Evolutionary conservation across 1,140 invertebrate genomes (phyloP), one percentile per base, ranked within the genome.

Genomic region (Lasioglossum baleicum): DNA sequence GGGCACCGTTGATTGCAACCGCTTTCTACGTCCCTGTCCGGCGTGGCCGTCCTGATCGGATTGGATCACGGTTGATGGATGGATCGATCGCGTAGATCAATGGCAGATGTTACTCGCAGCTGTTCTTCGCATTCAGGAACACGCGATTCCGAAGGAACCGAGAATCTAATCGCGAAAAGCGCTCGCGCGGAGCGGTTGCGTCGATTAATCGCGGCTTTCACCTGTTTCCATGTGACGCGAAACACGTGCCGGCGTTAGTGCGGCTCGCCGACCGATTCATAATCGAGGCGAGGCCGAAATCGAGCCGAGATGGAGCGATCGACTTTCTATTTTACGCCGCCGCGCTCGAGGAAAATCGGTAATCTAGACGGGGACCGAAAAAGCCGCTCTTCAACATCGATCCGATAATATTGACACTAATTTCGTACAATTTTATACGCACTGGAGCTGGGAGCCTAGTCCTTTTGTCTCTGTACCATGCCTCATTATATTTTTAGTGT

Each of bases 171-270:
- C 66, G 40, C 42, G 66, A 11, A 31, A 68, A 64, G 1, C 69
- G 68, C 35, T 31, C 48, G 20, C 0, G 48, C 51, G 42, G 10
- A 44, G n/a, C 44, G 68, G 35, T 73, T 65, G n/a, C 69, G 44
- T 72, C 69, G 76, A 79, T 79, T 79, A 79, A 79, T 79, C 70
- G 70, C 40, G 76, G 76, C 76, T 79, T 79, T 79, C 76, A 79
- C 76, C 76, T 79, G 76, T 73, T 79, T 79, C 70, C 76, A 72
- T 79, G 69, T 66, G 76, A 79, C 76, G 76, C 76, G 76, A 79
- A 79, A 79, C 76, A 79, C 76, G 76, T 73, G 76, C 76, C 76
- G 31, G 66, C 42, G 44, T 13, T 1, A 44, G 35, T 69, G 76
- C 64, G 60, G 69, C 76, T 26, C 75, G 58, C 26, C 26, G 7